Conservation (phyloP, 2,888 invertebrate species). For the Agrotis segetum region DNA sequence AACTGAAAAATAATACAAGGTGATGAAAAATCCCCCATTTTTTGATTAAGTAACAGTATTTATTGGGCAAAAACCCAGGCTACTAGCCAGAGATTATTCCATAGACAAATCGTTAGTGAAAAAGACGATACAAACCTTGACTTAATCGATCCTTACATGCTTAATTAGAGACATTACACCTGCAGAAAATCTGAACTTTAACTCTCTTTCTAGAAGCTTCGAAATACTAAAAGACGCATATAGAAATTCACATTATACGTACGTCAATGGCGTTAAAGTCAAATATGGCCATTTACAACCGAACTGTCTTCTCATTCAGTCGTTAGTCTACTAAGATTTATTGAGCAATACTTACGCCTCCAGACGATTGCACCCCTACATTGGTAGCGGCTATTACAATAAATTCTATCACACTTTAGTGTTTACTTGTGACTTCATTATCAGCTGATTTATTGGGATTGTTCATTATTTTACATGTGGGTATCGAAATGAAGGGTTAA, state of each 20-base stretch:
- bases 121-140: too few relatives aligned
- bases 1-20: too few relatives aligned
- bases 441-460: conserved; percentile 27
- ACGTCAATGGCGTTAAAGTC: conserved; percentile 19
- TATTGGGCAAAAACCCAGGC: too few relatives aligned
- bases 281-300: conserved; percentile 34
- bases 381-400: conserved; percentile 45
- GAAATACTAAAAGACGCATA: too few relatives aligned
- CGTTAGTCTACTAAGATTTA: conserved; percentile 47
- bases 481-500: conserved; percentile 3
- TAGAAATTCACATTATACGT: not conserved
- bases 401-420: conserved; percentile 44
- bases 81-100: too few relatives aligned
- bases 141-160: not conserved
- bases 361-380: conserved; percentile 46
- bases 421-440: conserved; percentile 56
- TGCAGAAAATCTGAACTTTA: not conserved
- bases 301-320: conserved; percentile 40
- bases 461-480: conserved; percentile 27
- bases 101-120: too few relatives aligned
- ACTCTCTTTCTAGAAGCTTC: too few relatives aligned
- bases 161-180: too few relatives aligned
- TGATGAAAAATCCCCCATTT: too few relatives aligned
- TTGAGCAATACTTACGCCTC: conserved; percentile 44
- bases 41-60: too few relatives aligned